Conservation (phyloP, 2,888 invertebrate genomes). For the Celastrina argiolus region DNA sequence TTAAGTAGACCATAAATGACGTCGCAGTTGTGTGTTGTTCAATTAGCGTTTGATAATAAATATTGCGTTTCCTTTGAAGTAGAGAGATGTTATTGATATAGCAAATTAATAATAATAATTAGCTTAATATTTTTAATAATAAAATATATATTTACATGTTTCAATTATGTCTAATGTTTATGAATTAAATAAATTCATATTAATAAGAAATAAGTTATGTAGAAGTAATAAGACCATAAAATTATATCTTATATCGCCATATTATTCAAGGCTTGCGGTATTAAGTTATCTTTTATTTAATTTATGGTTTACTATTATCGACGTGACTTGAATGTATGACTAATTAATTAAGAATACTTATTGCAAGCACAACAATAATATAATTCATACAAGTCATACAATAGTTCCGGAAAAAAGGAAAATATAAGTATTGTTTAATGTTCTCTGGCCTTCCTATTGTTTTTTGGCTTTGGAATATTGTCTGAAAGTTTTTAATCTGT, state of each 20-base stretch:
- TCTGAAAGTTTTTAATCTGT: slow-evolving; percentile 6
- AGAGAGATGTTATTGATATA: not conserved
- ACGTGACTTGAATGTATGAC: slow-evolving; percentile 11
- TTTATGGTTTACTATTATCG: not conserved
- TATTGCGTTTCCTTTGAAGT: not conserved
- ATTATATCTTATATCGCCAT: not conserved
- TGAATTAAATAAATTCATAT: too few relatives aligned
- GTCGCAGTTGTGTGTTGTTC: not conserved
- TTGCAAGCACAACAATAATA: not conserved
- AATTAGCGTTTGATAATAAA: not conserved
- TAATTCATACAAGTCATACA: not conserved
- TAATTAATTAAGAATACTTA: slow-evolving; percentile 7
- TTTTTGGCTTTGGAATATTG: slow-evolving; percentile 2
- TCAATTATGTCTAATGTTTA: too few relatives aligned
- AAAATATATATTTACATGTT: too few relatives aligned
- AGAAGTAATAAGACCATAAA: not conserved
- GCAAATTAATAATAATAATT: not conserved
- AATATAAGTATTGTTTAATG: not conserved
- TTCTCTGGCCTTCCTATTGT: not conserved
- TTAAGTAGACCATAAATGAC: not conserved
- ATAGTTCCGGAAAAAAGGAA: slow-evolving; percentile 1
- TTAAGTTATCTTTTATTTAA: not conserved
- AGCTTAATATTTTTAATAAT: not conserved
- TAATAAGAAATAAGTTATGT: not conserved
- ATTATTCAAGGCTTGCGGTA: not conserved